Conservation (phyloP, 1,140 invertebrate genomes). For the Pemphigus obesinymphae region DNA sequence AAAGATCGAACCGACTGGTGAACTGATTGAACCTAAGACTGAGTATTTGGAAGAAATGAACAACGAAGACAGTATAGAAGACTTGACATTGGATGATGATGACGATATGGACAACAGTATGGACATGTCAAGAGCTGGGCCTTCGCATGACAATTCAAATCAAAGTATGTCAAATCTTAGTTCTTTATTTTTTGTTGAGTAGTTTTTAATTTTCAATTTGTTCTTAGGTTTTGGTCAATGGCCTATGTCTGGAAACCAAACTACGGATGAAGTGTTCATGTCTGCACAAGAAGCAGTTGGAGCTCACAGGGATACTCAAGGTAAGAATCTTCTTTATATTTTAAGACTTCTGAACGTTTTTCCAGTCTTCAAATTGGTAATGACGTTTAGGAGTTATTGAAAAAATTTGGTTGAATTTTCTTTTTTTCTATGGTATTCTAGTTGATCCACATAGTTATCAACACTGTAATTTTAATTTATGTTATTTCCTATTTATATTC, state of each 20-base stretch:
- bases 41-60: slow-evolving; percentile 65
- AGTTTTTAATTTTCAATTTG: neutral
- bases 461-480: neutral
- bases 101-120: slow-evolving; percentile 57
- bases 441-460: slow-evolving; percentile 8
- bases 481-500: neutral
- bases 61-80: slow-evolving; percentile 73
- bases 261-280: slow-evolving; percentile 64
- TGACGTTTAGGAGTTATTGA: neutral
- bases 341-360: neutral
- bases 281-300: slow-evolving; percentile 63
- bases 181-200: neutral
- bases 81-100: slow-evolving; percentile 75
- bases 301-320: slow-evolving; percentile 71
- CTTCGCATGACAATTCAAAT: slow-evolving; percentile 54
- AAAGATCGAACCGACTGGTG: slow-evolving; percentile 47
- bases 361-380: neutral
- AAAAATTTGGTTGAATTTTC: slow-evolving; percentile 21
- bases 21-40: slow-evolving; percentile 62
- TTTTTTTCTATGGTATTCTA: neutral
- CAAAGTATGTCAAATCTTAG: slow-evolving; percentile 53
- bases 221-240: slow-evolving; percentile 58
- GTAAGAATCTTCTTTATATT: slow-evolving; percentile 55
- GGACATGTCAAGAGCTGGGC: slow-evolving; percentile 55
- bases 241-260: slow-evolving; percentile 55